A percentile compares a stretch with the other conserved stretches of the same genome.
Conservation (phyloP, 2,113 vertebrate species). For the Galemys pyrenaicus region DNA sequence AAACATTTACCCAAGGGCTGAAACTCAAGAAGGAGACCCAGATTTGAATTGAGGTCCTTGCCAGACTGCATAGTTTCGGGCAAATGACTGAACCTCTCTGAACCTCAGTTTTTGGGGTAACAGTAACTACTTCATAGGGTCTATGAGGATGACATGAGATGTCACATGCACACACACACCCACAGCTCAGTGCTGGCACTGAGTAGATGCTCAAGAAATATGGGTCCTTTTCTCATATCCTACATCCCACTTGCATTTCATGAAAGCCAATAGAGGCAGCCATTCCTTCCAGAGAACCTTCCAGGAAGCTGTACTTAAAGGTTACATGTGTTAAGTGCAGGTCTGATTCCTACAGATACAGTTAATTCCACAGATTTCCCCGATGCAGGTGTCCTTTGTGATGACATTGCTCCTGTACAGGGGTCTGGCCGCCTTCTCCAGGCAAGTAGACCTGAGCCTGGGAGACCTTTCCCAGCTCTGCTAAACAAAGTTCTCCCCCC, state of each 20-base stretch:
- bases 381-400: rapidly evolving
- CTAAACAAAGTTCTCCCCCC: no score
- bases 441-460: neutral
- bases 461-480: neutral
- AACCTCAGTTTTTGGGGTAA: neutral
- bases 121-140: neutral
- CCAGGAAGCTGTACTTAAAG: neutral
- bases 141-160: neutral
- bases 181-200: neutral
- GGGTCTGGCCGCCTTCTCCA: neutral
- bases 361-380: neutral
- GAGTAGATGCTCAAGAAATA: neutral
- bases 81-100: neutral
- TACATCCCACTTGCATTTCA: neutral
- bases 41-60: neutral
- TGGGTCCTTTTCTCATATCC: neutral
- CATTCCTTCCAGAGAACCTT: neutral
- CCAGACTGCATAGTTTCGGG: no score
- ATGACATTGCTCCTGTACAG: neutral
- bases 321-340: neutral
- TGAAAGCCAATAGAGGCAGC: neutral
- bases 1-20: no score
- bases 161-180: rapidly evolving
- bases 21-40: neutral
- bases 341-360: neutral